Evolutionary conservation across 2,113 vertebrate species (phyloP).

Genomic region (Fulmarus glacialis): DNA sequence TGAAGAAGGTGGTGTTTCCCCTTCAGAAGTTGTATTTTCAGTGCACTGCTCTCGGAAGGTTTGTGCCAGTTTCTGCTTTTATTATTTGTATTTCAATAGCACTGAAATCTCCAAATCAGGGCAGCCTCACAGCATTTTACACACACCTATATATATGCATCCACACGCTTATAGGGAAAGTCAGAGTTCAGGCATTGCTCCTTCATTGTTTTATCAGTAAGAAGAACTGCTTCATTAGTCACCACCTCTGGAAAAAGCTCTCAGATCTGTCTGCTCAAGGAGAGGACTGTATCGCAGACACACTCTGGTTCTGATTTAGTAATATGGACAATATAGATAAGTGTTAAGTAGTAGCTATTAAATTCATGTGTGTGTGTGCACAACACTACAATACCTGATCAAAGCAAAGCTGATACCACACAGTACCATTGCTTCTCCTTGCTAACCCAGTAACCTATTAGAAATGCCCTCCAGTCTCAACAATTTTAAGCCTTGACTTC

Average conservation of each 20-base stretch:
- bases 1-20: not conserved
- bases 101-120: not conserved
- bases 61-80: not conserved
- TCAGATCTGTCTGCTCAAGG: not conserved
- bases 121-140: not conserved
- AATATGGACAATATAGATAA: not conserved
- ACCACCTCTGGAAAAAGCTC: not conserved
- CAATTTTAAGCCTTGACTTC: conserved; percentile 40
- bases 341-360: not conserved
- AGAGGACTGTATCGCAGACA: not conserved
- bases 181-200: not conserved
- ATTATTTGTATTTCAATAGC: not conserved
- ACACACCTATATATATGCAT: accelerated
- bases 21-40: not conserved
- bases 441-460: conserved; percentile 14
- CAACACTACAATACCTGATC: not conserved
- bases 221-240: not conserved
- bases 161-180: not conserved
- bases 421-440: not conserved
- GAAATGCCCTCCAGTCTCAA: conserved; percentile 35
- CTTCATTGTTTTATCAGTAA: not conserved
- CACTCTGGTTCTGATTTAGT: not conserved
- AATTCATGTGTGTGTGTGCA: not conserved
- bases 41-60: not conserved
- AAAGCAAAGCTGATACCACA: not conserved